Conservation (phyloP, 2,888 invertebrate genomes). For the Andrena flavipes region DNA sequence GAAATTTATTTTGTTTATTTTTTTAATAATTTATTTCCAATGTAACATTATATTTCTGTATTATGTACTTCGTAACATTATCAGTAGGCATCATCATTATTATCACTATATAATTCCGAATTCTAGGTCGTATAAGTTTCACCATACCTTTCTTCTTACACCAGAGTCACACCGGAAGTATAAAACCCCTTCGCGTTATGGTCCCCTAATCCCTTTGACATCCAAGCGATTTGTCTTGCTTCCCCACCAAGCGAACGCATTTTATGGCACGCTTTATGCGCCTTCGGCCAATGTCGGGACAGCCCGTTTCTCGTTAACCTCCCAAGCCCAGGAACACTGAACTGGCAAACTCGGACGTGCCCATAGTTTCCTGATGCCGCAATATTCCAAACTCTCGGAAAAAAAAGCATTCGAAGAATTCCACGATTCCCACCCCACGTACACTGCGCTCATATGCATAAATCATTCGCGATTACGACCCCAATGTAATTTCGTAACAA, state of each 20-base stretch:
- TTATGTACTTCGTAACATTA: no score
- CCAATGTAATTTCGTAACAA: not conserved
- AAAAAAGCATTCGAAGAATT: constrained; percentile 49
- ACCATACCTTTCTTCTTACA: not conserved
- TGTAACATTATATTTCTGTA: no score
- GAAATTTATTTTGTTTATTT: no score
- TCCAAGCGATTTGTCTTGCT: constrained; percentile 79
- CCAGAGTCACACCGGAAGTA: constrained; percentile 19
- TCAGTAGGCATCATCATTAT: no score
- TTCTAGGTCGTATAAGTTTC: no score
- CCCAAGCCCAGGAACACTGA: constrained; percentile 41
- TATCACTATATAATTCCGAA: no score
- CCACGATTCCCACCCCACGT: not conserved
- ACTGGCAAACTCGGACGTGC: constrained; percentile 50
- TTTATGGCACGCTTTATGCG: constrained; percentile 74
- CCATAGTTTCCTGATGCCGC: constrained; percentile 80
- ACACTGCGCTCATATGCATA: not conserved
- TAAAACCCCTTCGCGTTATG: constrained; percentile 52
- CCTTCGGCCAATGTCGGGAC: constrained; percentile 69
- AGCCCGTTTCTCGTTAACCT: constrained; percentile 47
- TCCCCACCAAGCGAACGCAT: constrained; percentile 67
- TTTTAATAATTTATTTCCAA: no score
- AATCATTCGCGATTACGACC: not conserved
- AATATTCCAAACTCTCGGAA: constrained; percentile 76
- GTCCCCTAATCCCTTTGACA: constrained; percentile 78